A percentile compares a stretch with the other conserved stretches of the same genome.
Conservation (phyloP, 1,140 invertebrate species). For the Manduca sexta region DNA sequence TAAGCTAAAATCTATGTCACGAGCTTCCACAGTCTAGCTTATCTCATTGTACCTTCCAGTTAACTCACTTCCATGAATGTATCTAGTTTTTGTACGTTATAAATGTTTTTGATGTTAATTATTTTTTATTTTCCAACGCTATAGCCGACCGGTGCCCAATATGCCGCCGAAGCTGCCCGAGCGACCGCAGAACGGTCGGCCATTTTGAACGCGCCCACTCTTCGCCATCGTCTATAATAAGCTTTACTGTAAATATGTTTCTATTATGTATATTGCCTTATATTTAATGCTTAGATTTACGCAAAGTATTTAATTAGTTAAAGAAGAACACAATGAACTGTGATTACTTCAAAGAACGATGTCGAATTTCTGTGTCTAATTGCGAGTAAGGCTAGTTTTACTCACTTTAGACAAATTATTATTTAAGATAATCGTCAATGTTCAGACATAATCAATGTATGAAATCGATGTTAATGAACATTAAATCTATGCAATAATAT, state of each 20-base stretch:
- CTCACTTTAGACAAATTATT: too few species aligned
- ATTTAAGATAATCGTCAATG: too few species aligned
- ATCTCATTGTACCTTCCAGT: too few species aligned
- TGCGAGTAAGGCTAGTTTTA: too few species aligned
- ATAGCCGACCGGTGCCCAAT: slow-evolving; percentile 63
- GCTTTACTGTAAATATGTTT: slow-evolving; percentile 48
- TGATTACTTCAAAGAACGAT: background rate
- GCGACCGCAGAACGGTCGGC: slow-evolving; percentile 69
- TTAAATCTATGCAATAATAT: too few species aligned
- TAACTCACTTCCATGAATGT: background rate
- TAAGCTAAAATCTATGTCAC: too few species aligned
- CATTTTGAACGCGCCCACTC: slow-evolving; percentile 49
- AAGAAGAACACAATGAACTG: background rate
- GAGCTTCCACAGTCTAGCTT: too few species aligned
- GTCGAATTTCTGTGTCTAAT: slow-evolving; percentile 1
- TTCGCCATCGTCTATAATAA: slow-evolving; percentile 53
- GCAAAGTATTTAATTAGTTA: background rate
- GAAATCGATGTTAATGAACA: too few species aligned
- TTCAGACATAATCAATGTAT: too few species aligned
- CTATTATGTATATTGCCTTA: slow-evolving; percentile 9
- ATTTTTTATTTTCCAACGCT: slow-evolving; percentile 29
- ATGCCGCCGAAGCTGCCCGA: slow-evolving; percentile 69
- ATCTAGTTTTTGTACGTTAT: too few species aligned
- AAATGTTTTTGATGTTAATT: slow-evolving; percentile 9
- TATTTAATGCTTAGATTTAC: slow-evolving; percentile 3